Evolutionary conservation across 2,888 invertebrate species (phyloP), one percentile per base, ranked within the genome.

Genomic region (Aphodius sticticus): DNA sequence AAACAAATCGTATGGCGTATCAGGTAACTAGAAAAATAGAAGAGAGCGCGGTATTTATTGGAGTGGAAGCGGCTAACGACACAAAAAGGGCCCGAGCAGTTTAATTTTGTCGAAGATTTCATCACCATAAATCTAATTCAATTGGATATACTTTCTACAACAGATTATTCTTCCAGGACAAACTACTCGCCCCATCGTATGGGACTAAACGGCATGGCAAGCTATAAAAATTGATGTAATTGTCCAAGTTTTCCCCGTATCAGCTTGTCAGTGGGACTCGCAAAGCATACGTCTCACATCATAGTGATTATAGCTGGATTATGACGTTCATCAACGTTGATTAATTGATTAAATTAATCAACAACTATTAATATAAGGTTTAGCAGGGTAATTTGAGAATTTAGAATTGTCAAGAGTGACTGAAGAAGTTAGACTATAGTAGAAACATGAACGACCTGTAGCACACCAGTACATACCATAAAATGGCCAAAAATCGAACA

Each of bases 101-200:
- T 88, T 88, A 88, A 88, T 88, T 87, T 88, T 87, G 87, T 86
- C 86, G 86, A 85, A 86, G 87, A 87, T 88, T 88, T 88, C 87
- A 87, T 88, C 87, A 87, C 86, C 85, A 88, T 88, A 88, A 88
- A 88, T 88, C 87, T 87, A 85, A 85, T 86, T 86, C 85, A 86
- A 87, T 86, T 85, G 87, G 85, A 84, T 84, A 86, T 86, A 85
- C 85, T 86, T 85, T 85, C 85, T 83, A 83, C 83, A 85, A 86
- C 85, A 84, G 85, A 86, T 86, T 85, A 84, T 84, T 85, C 85
- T 85, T 85, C 84, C 83, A 78, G 76, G 72, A 74, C 78, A 77
- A 82, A 82, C 80, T 76, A 80, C 81, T 82, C 81, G 80, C 70
- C 77, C 77, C 79, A 78, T 82, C 77, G 78, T 76, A 76, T 77